These are phyloP conservation scores for Sarcophilus harrisii DNA, from an alignment of 2,797 vertebrate species.

Conservation along the genomic window DNA sequence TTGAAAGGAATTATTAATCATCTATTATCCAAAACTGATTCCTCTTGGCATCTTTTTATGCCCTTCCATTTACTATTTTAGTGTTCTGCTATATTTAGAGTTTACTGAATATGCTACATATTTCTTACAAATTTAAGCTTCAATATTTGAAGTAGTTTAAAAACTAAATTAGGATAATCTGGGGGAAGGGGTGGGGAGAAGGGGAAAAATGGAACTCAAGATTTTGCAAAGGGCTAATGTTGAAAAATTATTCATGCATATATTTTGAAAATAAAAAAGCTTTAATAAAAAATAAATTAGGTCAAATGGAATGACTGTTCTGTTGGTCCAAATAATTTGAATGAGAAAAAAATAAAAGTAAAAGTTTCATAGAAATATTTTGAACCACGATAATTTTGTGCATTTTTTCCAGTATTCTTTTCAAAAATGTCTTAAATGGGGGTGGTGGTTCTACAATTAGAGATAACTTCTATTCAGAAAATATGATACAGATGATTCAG, in stretches of 20 bases:
- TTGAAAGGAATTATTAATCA: conserved; percentile 41
- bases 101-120: conserved; percentile 31
- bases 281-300: conserved; percentile 38
- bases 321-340: background rate
- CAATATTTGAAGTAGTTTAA: background rate
- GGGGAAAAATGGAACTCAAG: too few species aligned
- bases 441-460: background rate
- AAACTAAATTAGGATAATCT: conserved; percentile 39
- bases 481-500: background rate
- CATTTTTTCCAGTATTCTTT: background rate
- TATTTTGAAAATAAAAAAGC: too few species aligned
- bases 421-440: background rate
- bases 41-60: conserved; percentile 31
- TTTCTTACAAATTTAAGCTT: conserved; percentile 13
- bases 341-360: background rate
- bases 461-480: background rate
- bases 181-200: too few species aligned
- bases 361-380: background rate
- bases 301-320: conserved; percentile 30
- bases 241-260: too few species aligned
- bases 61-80: background rate
- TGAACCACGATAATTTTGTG: background rate
- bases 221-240: too few species aligned
- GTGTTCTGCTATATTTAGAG: conserved; percentile 25
- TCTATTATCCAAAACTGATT: background rate